These are phyloP conservation scores for Acrocephalus arundinaceus DNA, from an alignment of 2,113 vertebrate genomes.

Conservation along the genomic window DNA sequence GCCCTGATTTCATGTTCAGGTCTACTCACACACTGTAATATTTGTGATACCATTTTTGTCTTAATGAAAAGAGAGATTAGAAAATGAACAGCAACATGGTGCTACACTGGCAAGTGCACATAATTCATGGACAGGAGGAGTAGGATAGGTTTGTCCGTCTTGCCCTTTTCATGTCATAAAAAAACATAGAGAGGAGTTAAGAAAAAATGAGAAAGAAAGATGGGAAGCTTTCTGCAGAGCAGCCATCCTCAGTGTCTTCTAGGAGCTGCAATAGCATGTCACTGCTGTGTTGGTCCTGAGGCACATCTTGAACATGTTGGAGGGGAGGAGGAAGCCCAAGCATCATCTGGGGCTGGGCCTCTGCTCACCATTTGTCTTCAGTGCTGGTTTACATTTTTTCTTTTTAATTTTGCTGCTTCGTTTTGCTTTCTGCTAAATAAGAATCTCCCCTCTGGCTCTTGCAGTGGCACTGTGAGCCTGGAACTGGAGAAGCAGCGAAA, in stretches of 20 bases:
- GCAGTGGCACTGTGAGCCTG: not conserved
- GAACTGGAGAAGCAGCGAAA: not conserved
- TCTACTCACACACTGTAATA: not conserved
- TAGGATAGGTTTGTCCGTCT: not conserved
- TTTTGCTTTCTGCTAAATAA: not conserved
- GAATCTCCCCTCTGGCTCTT: not conserved
- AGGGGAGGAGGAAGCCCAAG: not conserved
- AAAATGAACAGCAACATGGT: not conserved
- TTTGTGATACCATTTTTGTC: not conserved
- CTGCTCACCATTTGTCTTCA: not conserved
- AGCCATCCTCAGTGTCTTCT: not conserved
- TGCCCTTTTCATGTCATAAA: not conserved
- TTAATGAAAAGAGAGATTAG: not conserved
- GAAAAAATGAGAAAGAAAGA: not conserved
- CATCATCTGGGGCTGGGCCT: not conserved
- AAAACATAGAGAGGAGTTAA: not conserved
- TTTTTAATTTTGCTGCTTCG: not conserved
- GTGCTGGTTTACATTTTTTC: not conserved
- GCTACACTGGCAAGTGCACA: not conserved
- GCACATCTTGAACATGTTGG: accelerated
- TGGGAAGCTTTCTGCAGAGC: not conserved
- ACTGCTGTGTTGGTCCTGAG: not conserved
- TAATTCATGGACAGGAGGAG: not conserved
- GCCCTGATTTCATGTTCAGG: not conserved
- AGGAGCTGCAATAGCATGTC: not conserved